Percentiles rank a stretch among this genome's conserved stretches.
Evolutionary conservation across 1,140 invertebrate genomes (phyloP).

Genomic region (Neodiprion virginianus): DNA sequence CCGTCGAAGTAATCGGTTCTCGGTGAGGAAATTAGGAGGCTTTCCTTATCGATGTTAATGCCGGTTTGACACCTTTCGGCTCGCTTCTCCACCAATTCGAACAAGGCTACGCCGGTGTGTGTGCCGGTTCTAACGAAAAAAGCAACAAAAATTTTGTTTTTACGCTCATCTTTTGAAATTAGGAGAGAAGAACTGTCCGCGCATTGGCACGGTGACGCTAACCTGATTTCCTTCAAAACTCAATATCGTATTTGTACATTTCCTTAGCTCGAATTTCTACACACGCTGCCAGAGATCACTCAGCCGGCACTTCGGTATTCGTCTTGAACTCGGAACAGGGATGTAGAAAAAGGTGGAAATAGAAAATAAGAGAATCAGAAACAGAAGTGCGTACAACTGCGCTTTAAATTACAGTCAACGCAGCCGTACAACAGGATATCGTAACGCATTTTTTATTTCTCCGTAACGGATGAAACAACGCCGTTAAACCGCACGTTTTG

Average conservation of each 20-base stretch:
- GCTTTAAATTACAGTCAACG: too few relatives aligned
- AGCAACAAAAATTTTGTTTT: not conserved
- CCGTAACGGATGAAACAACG: not conserved
- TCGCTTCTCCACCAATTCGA: too few relatives aligned
- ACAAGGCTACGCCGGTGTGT: too few relatives aligned
- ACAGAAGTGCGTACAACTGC: not conserved
- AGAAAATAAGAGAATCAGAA: not conserved
- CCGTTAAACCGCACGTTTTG: too few relatives aligned
- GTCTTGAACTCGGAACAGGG: too few relatives aligned
- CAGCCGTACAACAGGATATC: too few relatives aligned
- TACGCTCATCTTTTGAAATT: slow-evolving; percentile 1
- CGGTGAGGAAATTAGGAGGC: too few relatives aligned
- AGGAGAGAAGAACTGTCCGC: not conserved
- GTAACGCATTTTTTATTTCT: not conserved
- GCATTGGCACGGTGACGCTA: not conserved
- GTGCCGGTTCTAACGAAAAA: not conserved
- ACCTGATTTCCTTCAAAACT: slow-evolving; percentile 2
- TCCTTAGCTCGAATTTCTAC: slow-evolving; percentile 3
- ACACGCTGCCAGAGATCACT: not conserved
- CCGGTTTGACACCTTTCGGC: too few relatives aligned
- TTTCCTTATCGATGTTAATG: too few relatives aligned
- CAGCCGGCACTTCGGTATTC: not conserved
- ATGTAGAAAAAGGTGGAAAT: not conserved
- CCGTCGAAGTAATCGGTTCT: too few relatives aligned
- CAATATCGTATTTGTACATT: slow-evolving; percentile 1